Percentiles rank a stretch among this genome's conserved stretches.
Evolutionary conservation across 2,888 invertebrate genomes (phyloP).

Genomic region (Fissipunctia ypsillon): DNA sequence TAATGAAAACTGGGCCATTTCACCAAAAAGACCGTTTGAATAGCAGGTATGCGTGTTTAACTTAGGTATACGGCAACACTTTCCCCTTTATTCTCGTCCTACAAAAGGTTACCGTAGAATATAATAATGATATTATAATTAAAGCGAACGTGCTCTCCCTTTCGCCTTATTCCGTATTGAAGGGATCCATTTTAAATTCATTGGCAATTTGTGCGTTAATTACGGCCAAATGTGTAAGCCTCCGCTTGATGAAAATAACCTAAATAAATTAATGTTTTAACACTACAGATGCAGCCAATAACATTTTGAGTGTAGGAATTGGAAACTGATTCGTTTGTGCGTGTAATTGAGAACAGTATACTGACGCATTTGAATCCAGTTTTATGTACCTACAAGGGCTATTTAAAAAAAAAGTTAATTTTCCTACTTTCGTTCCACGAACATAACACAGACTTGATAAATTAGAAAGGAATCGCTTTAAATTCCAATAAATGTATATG

Average conservation of each 20-base stretch:
- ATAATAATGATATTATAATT: slow-evolving; percentile 56
- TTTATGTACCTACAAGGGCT: no score
- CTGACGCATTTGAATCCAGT: not conserved
- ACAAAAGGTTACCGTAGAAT: slow-evolving; percentile 34
- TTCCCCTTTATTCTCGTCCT: not conserved
- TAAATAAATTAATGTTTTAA: slow-evolving; percentile 34
- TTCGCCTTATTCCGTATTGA: slow-evolving; percentile 49
- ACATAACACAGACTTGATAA: not conserved
- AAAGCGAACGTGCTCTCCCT: slow-evolving; percentile 25
- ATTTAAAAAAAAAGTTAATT: no score
- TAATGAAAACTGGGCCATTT: not conserved
- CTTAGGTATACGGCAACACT: slow-evolving; percentile 2
- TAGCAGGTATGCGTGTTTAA: not conserved
- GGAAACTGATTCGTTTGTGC: not conserved
- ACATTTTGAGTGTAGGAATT: not conserved
- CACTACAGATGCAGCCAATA: slow-evolving; percentile 20
- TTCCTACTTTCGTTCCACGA: not conserved
- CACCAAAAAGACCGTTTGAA: not conserved
- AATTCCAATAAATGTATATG: not conserved
- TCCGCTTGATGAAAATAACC: slow-evolving; percentile 42
- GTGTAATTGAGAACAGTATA: not conserved
- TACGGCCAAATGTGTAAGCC: slow-evolving; percentile 49
- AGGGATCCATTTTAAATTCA: slow-evolving; percentile 64
- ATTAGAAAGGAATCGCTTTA: not conserved
- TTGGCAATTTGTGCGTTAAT: slow-evolving; percentile 59